phyloP scores from a whole-genome alignment of 2,113 vertebrate species.

The Meriones unguiculatus region DNA sequence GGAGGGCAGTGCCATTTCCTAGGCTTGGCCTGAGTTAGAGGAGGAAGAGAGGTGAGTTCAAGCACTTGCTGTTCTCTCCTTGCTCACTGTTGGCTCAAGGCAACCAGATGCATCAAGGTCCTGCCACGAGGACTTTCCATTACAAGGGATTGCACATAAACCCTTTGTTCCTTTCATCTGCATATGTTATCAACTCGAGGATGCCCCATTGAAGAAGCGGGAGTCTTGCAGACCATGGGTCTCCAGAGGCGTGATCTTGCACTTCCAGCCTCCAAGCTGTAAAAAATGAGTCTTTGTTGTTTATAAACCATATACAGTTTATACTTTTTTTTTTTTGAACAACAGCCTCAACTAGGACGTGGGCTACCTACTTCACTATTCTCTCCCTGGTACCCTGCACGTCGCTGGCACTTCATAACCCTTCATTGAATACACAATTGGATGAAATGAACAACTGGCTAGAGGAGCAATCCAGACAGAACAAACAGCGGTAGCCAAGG shows the following conservation, averaged over 20 bases:
- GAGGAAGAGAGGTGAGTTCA: neutral
- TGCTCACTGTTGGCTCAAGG: neutral
- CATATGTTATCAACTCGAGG: neutral
- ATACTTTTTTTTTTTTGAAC: neutral
- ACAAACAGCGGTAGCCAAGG: neutral
- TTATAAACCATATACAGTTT: neutral
- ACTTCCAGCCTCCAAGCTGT: neutral
- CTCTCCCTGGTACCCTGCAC: neutral
- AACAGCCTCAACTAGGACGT: neutral
- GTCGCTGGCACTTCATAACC: neutral
- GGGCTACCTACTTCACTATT: accelerated
- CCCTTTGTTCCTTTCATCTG: neutral
- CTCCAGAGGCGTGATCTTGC: neutral
- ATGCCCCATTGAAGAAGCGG: neutral
- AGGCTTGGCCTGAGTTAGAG: neutral
- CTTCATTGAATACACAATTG: neutral
- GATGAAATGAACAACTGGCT: neutral
- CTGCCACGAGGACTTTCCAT: neutral
- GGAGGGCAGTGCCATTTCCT: neutral
- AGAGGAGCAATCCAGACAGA: neutral
- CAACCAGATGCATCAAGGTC: neutral
- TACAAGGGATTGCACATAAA: neutral
- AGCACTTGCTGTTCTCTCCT: neutral
- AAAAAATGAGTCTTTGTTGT: neutral
- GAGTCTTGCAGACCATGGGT: neutral